These are phyloP conservation scores for Zaprionus nigranus DNA, from an alignment of 1,140 invertebrate genomes.

Conservation along the genomic window DNA sequence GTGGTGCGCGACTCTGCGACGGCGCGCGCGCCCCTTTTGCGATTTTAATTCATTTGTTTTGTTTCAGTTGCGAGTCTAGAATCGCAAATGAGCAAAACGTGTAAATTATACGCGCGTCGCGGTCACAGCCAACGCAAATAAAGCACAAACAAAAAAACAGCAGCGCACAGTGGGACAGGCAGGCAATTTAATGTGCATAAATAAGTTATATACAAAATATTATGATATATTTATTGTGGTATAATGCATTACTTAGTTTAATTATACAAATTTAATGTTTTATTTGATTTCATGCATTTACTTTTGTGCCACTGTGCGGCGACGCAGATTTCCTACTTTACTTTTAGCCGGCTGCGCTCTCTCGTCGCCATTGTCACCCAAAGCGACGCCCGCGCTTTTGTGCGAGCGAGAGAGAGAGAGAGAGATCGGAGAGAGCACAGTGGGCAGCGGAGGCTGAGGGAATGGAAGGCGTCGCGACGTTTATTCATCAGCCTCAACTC, in stretches of 20 bases:
- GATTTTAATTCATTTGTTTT: slow-evolving; percentile 72
- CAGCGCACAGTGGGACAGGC: not conserved
- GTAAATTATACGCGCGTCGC: slow-evolving; percentile 81
- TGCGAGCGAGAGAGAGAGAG: not conserved
- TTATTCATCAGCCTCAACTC: slow-evolving; percentile 56
- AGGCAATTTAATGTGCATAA: not conserved
- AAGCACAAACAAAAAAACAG: slow-evolving; percentile 23
- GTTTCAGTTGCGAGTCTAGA: slow-evolving; percentile 78
- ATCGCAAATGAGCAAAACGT: slow-evolving; percentile 83
- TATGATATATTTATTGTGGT: too few relatives aligned
- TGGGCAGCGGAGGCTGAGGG: slow-evolving; percentile 4
- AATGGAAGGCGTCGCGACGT: slow-evolving; percentile 35
- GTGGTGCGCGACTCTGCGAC: slow-evolving; percentile 17
- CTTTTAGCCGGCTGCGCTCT: slow-evolving; percentile 22
- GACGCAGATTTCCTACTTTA: slow-evolving; percentile 31
- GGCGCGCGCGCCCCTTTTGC: slow-evolving; percentile 25
- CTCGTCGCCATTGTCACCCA: slow-evolving; percentile 46
- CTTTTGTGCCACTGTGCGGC: slow-evolving; percentile 5
- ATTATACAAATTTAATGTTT: not conserved
- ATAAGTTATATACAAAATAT: not conserved
- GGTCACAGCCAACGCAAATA: slow-evolving; percentile 80
- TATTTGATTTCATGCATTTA: not conserved
- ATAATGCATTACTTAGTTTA: not conserved
- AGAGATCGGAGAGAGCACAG: not conserved
- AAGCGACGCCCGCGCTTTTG: slow-evolving; percentile 44